Evolutionary conservation across 2,797 vertebrate genomes (phyloP), one percentile per base, ranked within the genome.

Genomic region (Thunnus albacares): DNA sequence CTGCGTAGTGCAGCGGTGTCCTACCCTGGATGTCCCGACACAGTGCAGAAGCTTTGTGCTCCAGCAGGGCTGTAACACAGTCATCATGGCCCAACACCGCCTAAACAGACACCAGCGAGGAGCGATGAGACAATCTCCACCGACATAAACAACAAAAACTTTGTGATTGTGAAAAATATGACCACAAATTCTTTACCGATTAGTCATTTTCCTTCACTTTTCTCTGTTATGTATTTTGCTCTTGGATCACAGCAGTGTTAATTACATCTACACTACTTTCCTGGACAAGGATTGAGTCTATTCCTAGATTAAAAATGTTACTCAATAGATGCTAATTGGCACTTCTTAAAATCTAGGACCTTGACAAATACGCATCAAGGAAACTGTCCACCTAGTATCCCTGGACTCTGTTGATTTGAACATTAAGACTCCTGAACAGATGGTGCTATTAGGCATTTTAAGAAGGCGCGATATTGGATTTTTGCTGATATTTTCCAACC

Each of bases 1-100:
- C 97, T 9, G 97, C 97, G 49, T 98, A 96, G 94, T 99, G 98
- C 92, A 99, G 95, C 15, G 98, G 97, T 15, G 97, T 98, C 79
- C 97, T 95, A 86, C 98, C 98, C 93, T 96, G 96, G 93, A 94
- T 92, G 87, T 99, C 98, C 91, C 96, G 97, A 94, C 97, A 98
- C 91, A 98, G 96, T 41, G 96, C 95, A 71, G 97, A 97, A 58
- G 97, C 97, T 76, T 97, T 97, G 59, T 98, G 97, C 92, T 98
- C 97, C 96, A 99, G 95, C 89, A 99, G 95, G 52, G 96, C 97
- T 2, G 96, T 96, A 90, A 98, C 96, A 92, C 97, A 98, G 82
- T 98, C 97, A 80, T 97, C 97, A 20, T 96, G 97, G 83, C 98
- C 98, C 24, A 97, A 95, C 91, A 97, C 97, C 26, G 97, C 97